Evolutionary conservation across 1,140 invertebrate genomes (phyloP).

Genomic region (Agrilus planipennis): DNA sequence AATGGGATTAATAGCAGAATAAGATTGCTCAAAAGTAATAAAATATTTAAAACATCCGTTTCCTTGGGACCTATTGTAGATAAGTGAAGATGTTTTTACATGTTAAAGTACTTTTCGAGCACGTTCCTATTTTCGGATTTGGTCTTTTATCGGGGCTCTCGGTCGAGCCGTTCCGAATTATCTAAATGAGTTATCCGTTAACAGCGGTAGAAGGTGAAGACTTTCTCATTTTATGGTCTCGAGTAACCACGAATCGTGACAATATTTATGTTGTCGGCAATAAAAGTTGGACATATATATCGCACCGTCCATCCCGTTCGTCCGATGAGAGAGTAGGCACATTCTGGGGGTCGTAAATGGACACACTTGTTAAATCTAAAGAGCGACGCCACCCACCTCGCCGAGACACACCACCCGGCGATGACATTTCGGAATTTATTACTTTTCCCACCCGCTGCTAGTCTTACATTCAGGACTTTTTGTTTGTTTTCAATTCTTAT

Average conservation of each 20-base stretch:
- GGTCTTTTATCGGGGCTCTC: no score
- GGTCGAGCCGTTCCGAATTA: no score
- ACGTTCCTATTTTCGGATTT: no score
- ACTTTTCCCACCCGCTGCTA: slow-evolving; percentile 14
- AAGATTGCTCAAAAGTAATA: no score
- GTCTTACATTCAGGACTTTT: slow-evolving; percentile 14
- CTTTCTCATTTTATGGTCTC: slow-evolving; percentile 3
- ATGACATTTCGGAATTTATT: slow-evolving; percentile 15
- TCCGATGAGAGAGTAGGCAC: slow-evolving; percentile 10
- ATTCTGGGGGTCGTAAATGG: slow-evolving; percentile 17
- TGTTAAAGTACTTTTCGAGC: no score
- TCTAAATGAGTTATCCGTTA: no score
- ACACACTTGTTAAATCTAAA: slow-evolving; percentile 20
- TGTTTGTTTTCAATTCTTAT: slow-evolving; percentile 18
- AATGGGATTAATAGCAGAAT: no score
- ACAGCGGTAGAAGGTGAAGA: background rate
- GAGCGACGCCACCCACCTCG: slow-evolving; percentile 15
- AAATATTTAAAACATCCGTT: no score
- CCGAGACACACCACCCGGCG: slow-evolving; percentile 9
- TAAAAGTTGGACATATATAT: no score
- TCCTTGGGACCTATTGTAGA: no score
- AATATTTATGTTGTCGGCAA: slow-evolving; percentile 15
- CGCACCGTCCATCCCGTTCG: no score
- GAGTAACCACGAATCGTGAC: slow-evolving; percentile 9
- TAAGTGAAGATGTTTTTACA: no score